Base-by-base conservation (phyloP, 1,140 invertebrate genomes). In the Eciton burchellii region DNA sequence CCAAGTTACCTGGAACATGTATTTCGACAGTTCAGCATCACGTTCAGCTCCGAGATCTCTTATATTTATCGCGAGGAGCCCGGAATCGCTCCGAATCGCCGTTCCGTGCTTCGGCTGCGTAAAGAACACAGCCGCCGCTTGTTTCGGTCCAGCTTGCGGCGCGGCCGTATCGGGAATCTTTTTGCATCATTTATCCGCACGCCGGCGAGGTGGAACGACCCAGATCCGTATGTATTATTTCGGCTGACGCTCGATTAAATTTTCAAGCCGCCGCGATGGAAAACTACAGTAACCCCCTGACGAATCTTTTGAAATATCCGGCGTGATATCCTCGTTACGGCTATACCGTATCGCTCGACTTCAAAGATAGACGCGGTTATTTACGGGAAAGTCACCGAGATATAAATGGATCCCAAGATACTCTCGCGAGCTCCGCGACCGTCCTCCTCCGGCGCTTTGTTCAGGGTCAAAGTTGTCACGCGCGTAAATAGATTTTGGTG, bases 1-100 rank as follows among this genome's bases (percentile, higher is more conserved):
- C 96, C 96, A 97, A 8, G 96, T 96, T 66, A 96, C 96, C 96
- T 97, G 85, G 11, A 94, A 94, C 84, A 85, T 49, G 4, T 35
- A 35, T 6, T n/a, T n/a, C 4, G 19, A 21, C 19, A 54, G 4
- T 54, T 21, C 52, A 35, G 2, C 6, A 35, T 35, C 35, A 35
- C n/a, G n/a, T n/a, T n/a, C n/a, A n/a, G n/a, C n/a, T n/a, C n/a
- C n/a, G n/a, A n/a, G n/a, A n/a, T n/a, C n/a, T n/a, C n/a, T n/a
- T n/a, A n/a, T n/a, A n/a, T n/a, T n/a, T n/a, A n/a, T n/a, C n/a
- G n/a, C n/a, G n/a, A n/a, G n/a, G n/a, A n/a, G n/a, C n/a, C n/a
- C n/a, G n/a, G n/a, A n/a, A n/a, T n/a, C n/a, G n/a, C n/a, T n/a
- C n/a, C n/a, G n/a, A n/a, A n/a, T n/a, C n/a, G n/a, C n/a, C n/a